Percentiles rank a stretch among this genome's conserved stretches.
phyloP scores from a whole-genome alignment of 2,797 vertebrate species.

The Coreius guichenoti region DNA sequence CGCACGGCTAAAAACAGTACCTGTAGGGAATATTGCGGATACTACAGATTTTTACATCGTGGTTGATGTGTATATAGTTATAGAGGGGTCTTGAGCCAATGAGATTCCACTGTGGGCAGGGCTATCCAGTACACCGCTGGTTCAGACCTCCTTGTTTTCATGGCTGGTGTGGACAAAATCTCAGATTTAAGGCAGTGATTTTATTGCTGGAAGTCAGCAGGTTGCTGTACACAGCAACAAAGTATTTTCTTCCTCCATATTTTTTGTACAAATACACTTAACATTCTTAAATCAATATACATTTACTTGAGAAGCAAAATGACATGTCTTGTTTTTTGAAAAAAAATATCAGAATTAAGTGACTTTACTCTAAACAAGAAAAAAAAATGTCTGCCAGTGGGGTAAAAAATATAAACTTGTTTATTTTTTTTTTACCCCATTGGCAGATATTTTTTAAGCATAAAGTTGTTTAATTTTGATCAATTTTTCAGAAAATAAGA shows the following conservation, averaged over 20 bases:
- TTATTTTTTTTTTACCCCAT: too few species aligned
- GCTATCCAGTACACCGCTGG: neutral
- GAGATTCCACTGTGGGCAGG: neutral
- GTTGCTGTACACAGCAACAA: neutral
- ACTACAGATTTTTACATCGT: neutral
- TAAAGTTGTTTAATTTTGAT: too few species aligned
- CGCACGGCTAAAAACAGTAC: conserved; percentile 13
- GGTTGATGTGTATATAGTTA: neutral
- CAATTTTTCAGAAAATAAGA: too few species aligned
- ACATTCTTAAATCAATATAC: neutral
- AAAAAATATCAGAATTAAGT: neutral
- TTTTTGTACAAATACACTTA: neutral
- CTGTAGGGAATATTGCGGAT: conserved; percentile 44
- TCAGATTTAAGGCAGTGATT: neutral
- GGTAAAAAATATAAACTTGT: too few species aligned
- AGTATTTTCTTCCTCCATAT: accelerated
- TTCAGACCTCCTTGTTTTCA: neutral
- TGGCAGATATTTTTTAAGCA: too few species aligned
- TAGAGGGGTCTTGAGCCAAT: neutral
- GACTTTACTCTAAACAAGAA: neutral
- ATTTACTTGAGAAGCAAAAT: neutral
- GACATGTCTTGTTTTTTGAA: neutral
- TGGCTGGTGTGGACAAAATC: neutral
- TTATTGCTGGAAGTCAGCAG: neutral
- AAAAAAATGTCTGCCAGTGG: neutral